These are phyloP conservation scores for Chloromyia formosa DNA, from an alignment of 2,888 invertebrate genomes.

Conservation along the genomic window DNA sequence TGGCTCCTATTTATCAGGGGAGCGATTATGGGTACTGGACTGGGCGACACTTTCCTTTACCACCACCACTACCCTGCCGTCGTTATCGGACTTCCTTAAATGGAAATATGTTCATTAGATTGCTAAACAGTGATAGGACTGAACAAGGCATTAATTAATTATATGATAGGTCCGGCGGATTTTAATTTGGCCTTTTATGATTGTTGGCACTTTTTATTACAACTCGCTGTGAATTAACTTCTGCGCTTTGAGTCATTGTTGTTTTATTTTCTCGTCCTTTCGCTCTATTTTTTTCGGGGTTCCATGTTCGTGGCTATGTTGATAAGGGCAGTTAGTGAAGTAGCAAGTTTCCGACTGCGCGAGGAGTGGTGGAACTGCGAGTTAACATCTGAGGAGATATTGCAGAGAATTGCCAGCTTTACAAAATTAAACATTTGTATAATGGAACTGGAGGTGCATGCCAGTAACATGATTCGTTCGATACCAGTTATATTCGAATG, in stretches of 20 bases:
- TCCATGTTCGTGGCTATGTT: conserved; percentile 21
- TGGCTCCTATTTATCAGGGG: conserved; percentile 28
- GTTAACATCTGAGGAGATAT: not conserved
- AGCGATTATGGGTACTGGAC: conserved; percentile 5
- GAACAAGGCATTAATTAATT: conserved; percentile 44
- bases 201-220: conserved; percentile 41
- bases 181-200: conserved; percentile 39
- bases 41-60: not conserved
- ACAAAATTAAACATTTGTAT: not conserved
- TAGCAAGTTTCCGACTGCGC: not conserved
- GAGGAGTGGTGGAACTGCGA: not conserved
- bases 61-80: not conserved
- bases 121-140: conserved; percentile 36
- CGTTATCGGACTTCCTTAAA: conserved; percentile 42
- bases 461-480: too few species aligned
- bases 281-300: not conserved
- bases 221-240: conserved; percentile 24
- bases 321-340: conserved; percentile 28
- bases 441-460: not conserved
- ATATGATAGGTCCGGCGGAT: conserved; percentile 35
- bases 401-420: not conserved
- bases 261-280: too few species aligned
- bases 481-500: too few species aligned
- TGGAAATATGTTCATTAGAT: conserved; percentile 45
- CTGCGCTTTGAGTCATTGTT: conserved; percentile 30